These are phyloP conservation scores for Chrosomus eos DNA, from an alignment of 2,797 vertebrate genomes.

Conservation along the genomic window DNA sequence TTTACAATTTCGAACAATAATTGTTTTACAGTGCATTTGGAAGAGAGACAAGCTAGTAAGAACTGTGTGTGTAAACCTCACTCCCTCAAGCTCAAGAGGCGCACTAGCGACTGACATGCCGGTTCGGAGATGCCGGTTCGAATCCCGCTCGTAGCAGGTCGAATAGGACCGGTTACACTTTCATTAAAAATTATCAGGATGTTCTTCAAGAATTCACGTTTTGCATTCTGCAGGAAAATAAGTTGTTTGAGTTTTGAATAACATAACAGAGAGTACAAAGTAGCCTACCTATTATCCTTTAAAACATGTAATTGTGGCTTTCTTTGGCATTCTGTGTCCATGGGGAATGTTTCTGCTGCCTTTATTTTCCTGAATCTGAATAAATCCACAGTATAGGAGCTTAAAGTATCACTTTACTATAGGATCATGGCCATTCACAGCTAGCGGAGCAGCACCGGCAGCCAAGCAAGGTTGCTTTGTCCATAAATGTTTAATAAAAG, in stretches of 20 bases:
- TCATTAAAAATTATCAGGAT: no score
- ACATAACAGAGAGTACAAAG: background rate
- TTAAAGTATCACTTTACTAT: constrained; percentile 50
- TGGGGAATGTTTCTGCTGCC: background rate
- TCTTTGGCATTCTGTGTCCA: background rate
- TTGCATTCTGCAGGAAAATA: background rate
- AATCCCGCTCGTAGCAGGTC: no score
- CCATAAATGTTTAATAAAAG: constrained; percentile 64
- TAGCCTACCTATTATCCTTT: background rate
- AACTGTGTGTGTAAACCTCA: no score
- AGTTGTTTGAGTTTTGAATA: background rate
- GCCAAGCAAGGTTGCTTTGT: constrained; percentile 54
- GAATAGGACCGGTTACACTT: no score
- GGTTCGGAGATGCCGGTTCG: rapidly evolving
- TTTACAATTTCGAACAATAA: no score
- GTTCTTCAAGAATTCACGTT: background rate
- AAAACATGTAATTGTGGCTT: background rate
- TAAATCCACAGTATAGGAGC: constrained; percentile 52
- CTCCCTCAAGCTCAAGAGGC: no score
- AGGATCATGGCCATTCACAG: constrained; percentile 44
- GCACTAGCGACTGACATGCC: no score
- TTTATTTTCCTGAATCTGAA: constrained; percentile 62
- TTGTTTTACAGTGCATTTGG: no score
- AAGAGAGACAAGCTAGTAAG: no score
- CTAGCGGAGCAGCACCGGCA: constrained; percentile 33